Conservation (phyloP, 1,140 invertebrate species). For the Pseudachorutes palmiensis region DNA sequence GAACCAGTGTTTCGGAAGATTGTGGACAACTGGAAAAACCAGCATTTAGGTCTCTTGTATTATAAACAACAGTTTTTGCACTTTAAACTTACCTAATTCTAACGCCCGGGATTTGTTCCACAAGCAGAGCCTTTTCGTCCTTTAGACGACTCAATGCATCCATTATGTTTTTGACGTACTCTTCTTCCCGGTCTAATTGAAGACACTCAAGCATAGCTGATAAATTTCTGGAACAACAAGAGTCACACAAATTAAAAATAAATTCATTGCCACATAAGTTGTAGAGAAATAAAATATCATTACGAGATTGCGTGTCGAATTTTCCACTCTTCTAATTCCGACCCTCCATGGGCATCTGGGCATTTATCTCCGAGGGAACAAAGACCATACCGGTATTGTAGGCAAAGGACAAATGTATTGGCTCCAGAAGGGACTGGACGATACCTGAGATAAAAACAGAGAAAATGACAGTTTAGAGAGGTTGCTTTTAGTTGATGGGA, state of each 20-base stretch:
- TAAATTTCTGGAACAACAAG: slow-evolving; percentile 22
- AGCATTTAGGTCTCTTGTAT: background rate
- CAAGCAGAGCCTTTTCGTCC: slow-evolving; percentile 58
- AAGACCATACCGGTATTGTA: slow-evolving; percentile 36
- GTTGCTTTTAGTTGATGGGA: too few species aligned
- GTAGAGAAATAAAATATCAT: slow-evolving; percentile 39
- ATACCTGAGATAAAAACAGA: slow-evolving; percentile 26
- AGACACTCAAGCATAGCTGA: slow-evolving; percentile 15
- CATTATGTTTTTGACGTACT: slow-evolving; percentile 48
- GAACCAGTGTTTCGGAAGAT: slow-evolving; percentile 52
- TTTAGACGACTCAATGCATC: slow-evolving; percentile 57
- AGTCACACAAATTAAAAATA: background rate
- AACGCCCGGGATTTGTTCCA: slow-evolving; percentile 54
- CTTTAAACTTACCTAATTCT: slow-evolving; percentile 45
- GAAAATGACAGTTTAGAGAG: too few species aligned
- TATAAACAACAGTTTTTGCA: background rate
- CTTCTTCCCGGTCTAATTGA: slow-evolving; percentile 16
- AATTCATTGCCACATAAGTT: background rate
- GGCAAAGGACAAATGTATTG: slow-evolving; percentile 33
- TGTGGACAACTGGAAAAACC: slow-evolving; percentile 47
- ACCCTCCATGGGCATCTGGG: slow-evolving; percentile 55
- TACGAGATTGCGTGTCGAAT: slow-evolving; percentile 59
- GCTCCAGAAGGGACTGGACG: slow-evolving; percentile 28
- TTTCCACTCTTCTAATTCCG: slow-evolving; percentile 66
- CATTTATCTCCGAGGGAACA: slow-evolving; percentile 36